These are phyloP conservation scores for Pipra filicauda DNA, from an alignment of 2,113 vertebrate genomes.

Conservation along the genomic window DNA sequence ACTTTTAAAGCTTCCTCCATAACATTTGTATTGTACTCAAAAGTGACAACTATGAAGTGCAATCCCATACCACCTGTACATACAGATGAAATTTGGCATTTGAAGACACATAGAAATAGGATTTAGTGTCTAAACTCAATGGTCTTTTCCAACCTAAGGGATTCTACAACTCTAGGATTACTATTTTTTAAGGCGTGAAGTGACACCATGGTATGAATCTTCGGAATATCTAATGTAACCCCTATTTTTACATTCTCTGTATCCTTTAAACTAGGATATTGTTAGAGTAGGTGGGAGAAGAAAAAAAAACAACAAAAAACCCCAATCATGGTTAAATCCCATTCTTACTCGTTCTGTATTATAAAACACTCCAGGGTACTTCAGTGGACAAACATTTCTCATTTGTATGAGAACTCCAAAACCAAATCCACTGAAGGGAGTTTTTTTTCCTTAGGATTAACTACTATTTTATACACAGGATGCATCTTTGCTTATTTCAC, in stretches of 20 bases:
- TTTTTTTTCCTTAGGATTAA: not conserved
- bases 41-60: not conserved
- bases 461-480: not conserved
- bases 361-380: not conserved
- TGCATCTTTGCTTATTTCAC: not conserved
- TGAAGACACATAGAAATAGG: not conserved
- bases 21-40: not conserved
- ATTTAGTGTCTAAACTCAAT: not conserved
- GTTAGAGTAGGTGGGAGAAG: not conserved
- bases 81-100: not conserved
- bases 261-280: not conserved
- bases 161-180: not conserved
- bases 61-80: not conserved
- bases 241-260: not conserved
- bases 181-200: not conserved
- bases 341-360: not conserved
- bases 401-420: not conserved
- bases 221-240: not conserved
- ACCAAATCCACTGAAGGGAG: not conserved
- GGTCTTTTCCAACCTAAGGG: not conserved
- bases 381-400: not conserved
- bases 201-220: not conserved
- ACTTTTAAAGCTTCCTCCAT: not conserved
- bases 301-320: not conserved
- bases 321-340: not conserved